Conservation (phyloP, 2,888 invertebrate species). For the Synanthedon formicaeformis region DNA sequence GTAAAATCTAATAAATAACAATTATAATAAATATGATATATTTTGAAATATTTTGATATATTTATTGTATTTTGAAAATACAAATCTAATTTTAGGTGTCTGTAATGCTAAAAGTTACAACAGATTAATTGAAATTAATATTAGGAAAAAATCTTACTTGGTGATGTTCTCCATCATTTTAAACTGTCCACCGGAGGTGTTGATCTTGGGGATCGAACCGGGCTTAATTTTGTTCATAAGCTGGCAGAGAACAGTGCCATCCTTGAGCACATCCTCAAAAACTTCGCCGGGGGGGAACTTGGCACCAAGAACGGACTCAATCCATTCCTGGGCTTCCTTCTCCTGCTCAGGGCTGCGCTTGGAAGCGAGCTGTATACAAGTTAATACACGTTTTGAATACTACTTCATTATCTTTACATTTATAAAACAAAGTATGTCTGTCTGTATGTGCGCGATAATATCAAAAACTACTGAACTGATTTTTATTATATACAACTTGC, state of each 20-base stretch:
- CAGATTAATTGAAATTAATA: too few relatives aligned
- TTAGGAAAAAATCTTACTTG: slow-evolving; percentile 72
- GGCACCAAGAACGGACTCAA: slow-evolving; percentile 86
- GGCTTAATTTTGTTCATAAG: slow-evolving; percentile 95
- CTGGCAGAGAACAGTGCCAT: slow-evolving; percentile 93
- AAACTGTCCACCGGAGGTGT: slow-evolving; percentile 95
- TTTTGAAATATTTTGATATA: too few relatives aligned
- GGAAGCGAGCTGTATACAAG: slow-evolving; percentile 76
- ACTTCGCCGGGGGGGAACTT: slow-evolving; percentile 85
- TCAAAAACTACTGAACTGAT: too few relatives aligned
- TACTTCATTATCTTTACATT: too few relatives aligned
- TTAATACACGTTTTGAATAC: not conserved
- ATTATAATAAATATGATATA: too few relatives aligned
- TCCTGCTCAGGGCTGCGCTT: slow-evolving; percentile 87
- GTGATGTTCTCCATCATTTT: slow-evolving; percentile 99
- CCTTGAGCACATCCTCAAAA: slow-evolving; percentile 91
- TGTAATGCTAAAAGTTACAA: too few relatives aligned
- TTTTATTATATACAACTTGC: too few relatives aligned
- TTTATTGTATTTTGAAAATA: too few relatives aligned
- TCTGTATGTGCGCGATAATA: too few relatives aligned
- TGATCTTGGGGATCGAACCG: slow-evolving; percentile 89
- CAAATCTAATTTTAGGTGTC: too few relatives aligned
- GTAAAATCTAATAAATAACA: too few relatives aligned
- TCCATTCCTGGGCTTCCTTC: slow-evolving; percentile 92
- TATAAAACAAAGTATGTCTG: too few relatives aligned